These are phyloP conservation scores for Podarcis cretensis DNA, from an alignment of 2,113 vertebrate species.

Conservation along the genomic window DNA sequence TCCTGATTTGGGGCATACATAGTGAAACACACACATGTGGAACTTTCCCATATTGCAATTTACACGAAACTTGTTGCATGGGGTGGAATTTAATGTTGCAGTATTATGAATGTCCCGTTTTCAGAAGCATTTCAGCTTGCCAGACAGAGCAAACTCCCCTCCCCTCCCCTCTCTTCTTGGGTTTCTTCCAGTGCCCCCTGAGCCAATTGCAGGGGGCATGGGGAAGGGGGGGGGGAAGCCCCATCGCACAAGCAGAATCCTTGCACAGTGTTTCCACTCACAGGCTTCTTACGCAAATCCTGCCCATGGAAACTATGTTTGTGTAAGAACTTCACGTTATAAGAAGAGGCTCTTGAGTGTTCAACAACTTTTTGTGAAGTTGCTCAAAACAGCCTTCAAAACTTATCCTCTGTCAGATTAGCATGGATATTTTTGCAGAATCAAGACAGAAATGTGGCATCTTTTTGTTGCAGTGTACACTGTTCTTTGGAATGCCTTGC, in stretches of 20 bases:
- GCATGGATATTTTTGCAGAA: background rate
- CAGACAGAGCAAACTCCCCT: too few species aligned
- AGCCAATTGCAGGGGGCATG: too few species aligned
- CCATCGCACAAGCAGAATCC: too few species aligned
- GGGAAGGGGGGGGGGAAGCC: too few species aligned
- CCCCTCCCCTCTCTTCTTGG: too few species aligned
- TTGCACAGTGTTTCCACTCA: too few species aligned
- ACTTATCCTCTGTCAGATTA: background rate
- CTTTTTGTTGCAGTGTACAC: background rate
- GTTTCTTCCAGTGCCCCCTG: too few species aligned
- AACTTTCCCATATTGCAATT: background rate
- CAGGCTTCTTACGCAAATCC: background rate
- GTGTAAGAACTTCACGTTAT: background rate
- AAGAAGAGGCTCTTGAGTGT: background rate
- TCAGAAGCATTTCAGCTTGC: too few species aligned
- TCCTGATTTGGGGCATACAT: background rate
- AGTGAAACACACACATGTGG: background rate
- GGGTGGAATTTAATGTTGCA: background rate
- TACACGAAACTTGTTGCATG: background rate
- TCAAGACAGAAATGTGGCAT: background rate
- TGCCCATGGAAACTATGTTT: background rate
- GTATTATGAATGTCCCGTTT: background rate
- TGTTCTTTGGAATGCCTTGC: background rate
- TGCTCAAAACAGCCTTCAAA: background rate
- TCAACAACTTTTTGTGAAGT: background rate